Evolutionary conservation across 2,113 vertebrate species (phyloP).

Genomic region (Xenopus laevis): DNA sequence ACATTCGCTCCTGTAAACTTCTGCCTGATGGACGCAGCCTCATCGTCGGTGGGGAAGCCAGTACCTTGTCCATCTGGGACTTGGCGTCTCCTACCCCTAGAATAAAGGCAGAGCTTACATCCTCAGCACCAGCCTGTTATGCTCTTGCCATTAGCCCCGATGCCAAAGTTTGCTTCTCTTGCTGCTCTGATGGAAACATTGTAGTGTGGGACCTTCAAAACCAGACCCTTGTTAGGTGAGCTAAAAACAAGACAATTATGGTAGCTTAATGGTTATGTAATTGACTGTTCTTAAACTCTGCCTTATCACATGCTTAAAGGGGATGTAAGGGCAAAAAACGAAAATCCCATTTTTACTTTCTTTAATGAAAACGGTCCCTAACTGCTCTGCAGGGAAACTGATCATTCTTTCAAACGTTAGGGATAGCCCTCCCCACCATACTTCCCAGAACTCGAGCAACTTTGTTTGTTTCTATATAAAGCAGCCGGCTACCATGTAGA

Average conservation of each 20-base stretch:
- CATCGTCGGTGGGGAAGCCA: conserved; percentile 75
- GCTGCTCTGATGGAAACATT: conserved; percentile 83
- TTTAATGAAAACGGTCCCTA: too few relatives aligned
- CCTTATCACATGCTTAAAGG: not conserved
- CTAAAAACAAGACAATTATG: not conserved
- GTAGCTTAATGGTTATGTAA: not conserved
- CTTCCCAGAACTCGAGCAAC: too few relatives aligned
- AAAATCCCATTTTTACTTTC: too few relatives aligned
- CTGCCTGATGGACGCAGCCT: conserved; percentile 74
- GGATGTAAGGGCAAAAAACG: too few relatives aligned
- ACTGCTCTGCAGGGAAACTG: too few relatives aligned
- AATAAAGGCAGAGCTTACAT: conserved; percentile 81
- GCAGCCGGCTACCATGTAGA: too few relatives aligned
- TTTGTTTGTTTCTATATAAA: too few relatives aligned
- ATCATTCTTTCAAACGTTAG: too few relatives aligned
- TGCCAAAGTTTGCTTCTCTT: conserved; percentile 85
- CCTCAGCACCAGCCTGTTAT: conserved; percentile 78
- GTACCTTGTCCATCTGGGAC: conserved; percentile 76
- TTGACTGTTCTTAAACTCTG: not conserved
- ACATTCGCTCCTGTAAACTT: conserved; percentile 77
- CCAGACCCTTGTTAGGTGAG: conserved; percentile 73
- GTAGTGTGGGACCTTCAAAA: conserved; percentile 83
- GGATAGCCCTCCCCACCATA: too few relatives aligned
- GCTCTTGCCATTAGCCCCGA: conserved; percentile 82
- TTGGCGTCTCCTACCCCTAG: conserved; percentile 74